phyloP scores from a whole-genome alignment of 92 coral and sea anemone species.

The Palythoa grandiflora region DNA sequence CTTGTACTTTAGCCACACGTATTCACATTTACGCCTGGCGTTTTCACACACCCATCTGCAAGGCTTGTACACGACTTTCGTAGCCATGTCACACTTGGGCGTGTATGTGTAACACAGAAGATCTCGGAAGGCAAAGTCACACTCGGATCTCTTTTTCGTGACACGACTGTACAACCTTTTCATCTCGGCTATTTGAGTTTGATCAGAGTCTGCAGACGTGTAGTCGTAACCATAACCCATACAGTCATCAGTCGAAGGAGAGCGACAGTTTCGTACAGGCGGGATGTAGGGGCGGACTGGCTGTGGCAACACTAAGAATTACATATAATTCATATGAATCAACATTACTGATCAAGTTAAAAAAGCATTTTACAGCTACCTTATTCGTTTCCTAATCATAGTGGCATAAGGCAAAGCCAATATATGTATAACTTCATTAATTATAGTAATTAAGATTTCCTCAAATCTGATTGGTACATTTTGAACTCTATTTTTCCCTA shows the following conservation, averaged over 20 bases:
- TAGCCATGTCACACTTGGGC: conserved; percentile 30
- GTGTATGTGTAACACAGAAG: conserved; percentile 16
- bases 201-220: conserved; percentile 40
- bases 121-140: conserved; percentile 1
- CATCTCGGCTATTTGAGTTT: conserved; percentile 27
- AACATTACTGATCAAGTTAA: no score
- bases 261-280: conserved; percentile 12
- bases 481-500: no score
- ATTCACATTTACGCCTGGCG: conserved; percentile 29
- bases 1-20: conserved; percentile 38
- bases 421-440: no score
- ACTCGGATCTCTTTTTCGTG: not conserved
- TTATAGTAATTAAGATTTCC: no score
- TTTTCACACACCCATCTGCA: conserved; percentile 24
- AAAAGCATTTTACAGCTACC: no score
- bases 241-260: conserved; percentile 15
- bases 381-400: no score
- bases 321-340: no score
- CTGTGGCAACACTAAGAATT: not conserved
- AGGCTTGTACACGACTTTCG: conserved; percentile 22
- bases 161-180: conserved; percentile 1
- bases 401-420: no score
- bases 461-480: no score
- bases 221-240: not conserved
- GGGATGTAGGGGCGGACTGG: conserved; percentile 14